phyloP scores from a whole-genome alignment of 2,797 vertebrate genomes.

The Hoplostethus atlanticus region DNA sequence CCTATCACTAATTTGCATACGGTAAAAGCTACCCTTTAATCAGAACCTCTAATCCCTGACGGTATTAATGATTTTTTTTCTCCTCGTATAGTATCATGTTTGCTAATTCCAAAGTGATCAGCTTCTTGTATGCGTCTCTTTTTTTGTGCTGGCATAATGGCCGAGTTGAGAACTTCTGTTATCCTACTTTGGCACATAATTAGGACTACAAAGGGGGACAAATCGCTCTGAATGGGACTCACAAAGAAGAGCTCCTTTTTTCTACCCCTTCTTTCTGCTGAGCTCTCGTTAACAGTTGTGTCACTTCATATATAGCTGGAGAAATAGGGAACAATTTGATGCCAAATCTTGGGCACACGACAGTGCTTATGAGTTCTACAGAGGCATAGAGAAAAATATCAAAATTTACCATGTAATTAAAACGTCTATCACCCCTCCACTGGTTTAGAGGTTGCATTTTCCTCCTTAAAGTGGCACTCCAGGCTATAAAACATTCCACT shows the following conservation, averaged over 20 bases:
- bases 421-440: constrained; percentile 86
- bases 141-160: constrained; percentile 99
- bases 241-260: constrained; percentile 97
- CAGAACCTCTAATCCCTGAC: constrained; percentile 99
- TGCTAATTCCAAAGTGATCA: constrained; percentile 99
- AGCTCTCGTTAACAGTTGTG: constrained; percentile 87
- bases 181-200: constrained; percentile 99
- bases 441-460: constrained; percentile 79
- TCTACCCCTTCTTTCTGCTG: constrained; percentile 82
- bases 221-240: constrained; percentile 97
- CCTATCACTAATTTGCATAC: constrained; percentile 99
- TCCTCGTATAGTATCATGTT: constrained; percentile 98
- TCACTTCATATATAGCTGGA: constrained; percentile 78
- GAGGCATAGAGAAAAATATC: constrained; percentile 76
- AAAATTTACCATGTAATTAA: constrained; percentile 90
- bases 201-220: constrained; percentile 99
- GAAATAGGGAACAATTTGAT: constrained; percentile 71
- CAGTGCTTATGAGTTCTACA: constrained; percentile 80
- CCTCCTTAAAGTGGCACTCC: constrained; percentile 83
- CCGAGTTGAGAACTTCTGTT: constrained; percentile 99
- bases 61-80: constrained; percentile 99
- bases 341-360: constrained; percentile 76
- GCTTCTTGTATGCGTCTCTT: constrained; percentile 99
- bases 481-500: constrained; percentile 83
- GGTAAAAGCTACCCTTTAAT: constrained; percentile 99